These are phyloP conservation scores for Pseudopipra pipra DNA, from an alignment of 2,113 vertebrate species.

Conservation along the genomic window DNA sequence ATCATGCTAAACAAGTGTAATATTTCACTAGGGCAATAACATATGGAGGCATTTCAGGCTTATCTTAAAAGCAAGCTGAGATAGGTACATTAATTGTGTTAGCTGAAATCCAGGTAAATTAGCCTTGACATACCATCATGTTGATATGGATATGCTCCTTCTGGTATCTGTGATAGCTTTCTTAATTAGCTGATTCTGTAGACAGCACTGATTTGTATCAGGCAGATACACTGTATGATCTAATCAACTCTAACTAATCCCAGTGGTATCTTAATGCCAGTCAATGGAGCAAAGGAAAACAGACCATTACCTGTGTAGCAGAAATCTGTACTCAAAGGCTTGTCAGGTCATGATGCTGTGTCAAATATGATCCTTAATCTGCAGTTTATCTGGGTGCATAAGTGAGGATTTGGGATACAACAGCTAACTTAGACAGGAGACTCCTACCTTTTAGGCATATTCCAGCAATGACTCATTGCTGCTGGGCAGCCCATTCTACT, in stretches of 20 bases:
- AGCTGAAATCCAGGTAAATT: constrained; percentile 5
- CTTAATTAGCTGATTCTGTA: neutral
- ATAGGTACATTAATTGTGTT: neutral
- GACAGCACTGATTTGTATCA: neutral
- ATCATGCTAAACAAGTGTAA: neutral
- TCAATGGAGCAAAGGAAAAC: neutral
- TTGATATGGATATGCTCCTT: neutral
- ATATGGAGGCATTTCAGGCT: neutral
- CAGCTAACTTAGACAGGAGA: neutral
- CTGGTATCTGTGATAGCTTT: neutral
- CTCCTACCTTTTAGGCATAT: neutral
- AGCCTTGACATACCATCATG: neutral
- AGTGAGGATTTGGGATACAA: neutral
- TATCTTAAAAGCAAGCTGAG: neutral
- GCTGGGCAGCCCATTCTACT: neutral
- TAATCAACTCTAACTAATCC: neutral
- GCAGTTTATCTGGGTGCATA: neutral
- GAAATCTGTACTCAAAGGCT: neutral
- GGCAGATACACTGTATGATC: neutral
- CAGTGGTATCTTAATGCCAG: neutral
- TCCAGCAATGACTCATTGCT: neutral
- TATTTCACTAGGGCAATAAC: neutral
- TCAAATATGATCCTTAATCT: neutral
- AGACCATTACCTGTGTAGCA: neutral
- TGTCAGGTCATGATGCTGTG: neutral